A percentile compares a stretch with the other conserved stretches of the same genome.
phyloP scores from a whole-genome alignment of 2,888 invertebrate species.

The Mesoligia furuncula region DNA sequence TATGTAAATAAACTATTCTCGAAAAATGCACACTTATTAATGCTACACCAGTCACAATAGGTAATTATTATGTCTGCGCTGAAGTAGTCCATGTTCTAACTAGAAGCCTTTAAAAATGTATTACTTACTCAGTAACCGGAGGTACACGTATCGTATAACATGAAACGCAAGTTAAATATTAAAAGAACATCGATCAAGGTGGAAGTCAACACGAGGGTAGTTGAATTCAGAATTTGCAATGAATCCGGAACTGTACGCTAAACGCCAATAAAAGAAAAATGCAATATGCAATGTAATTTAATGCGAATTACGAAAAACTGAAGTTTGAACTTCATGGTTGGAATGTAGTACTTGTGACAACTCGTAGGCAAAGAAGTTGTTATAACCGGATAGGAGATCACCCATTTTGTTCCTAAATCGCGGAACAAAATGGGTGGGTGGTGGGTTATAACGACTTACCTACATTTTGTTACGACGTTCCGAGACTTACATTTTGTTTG shows the following conservation, averaged over 20 bases:
- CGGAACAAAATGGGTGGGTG: too few species aligned
- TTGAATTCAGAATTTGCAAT: background rate
- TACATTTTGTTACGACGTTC: too few species aligned
- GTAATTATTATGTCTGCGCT: background rate
- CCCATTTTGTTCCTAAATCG: too few species aligned
- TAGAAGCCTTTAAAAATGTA: background rate
- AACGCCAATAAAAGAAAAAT: too few species aligned
- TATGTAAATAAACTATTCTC: background rate
- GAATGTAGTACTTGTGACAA: background rate
- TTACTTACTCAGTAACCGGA: background rate
- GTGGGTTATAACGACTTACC: too few species aligned
- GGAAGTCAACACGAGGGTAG: background rate
- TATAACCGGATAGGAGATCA: too few species aligned
- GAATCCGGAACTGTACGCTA: background rate
- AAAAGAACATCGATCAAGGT: background rate
- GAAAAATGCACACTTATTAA: background rate
- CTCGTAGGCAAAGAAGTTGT: background rate
- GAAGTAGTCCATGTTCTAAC: background rate
- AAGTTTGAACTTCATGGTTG: background rate
- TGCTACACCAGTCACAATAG: background rate
- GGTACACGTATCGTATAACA: too few species aligned
- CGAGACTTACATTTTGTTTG: too few species aligned
- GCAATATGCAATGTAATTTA: too few species aligned
- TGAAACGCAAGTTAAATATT: conserved; percentile 1
- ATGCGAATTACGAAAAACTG: background rate